Evolutionary conservation across 2,113 vertebrate genomes (phyloP).

Genomic region (Podarcis muralis): DNA sequence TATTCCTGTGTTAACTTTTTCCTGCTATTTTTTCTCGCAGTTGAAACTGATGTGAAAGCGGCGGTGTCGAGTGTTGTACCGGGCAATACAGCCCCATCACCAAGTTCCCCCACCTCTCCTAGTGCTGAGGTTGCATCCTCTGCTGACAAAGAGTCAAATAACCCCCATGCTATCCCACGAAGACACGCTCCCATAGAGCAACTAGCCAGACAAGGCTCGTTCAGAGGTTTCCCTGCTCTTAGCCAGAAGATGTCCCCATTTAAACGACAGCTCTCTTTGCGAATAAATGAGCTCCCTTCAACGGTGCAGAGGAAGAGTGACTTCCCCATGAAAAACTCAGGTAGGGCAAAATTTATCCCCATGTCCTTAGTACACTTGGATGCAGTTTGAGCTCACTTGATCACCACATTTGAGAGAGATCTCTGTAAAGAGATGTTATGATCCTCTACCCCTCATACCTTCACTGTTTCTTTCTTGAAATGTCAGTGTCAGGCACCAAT

Average conservation of each 20-base stretch:
- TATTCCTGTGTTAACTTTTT: conserved; percentile 53
- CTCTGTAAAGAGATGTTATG: background rate
- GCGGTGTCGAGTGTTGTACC: conserved; percentile 67
- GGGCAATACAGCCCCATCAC: conserved; percentile 70
- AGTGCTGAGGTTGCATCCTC: conserved; percentile 75
- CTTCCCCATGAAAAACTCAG: conserved; percentile 92
- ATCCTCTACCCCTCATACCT: background rate
- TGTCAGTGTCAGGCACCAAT: background rate
- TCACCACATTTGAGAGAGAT: background rate
- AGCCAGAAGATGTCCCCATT: conserved; percentile 98
- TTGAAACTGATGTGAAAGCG: conserved; percentile 83
- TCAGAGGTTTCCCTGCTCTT: conserved; percentile 94
- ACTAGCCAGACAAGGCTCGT: conserved; percentile 95
- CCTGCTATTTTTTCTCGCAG: conserved; percentile 62
- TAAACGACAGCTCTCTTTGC: conserved; percentile 93
- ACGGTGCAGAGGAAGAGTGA: conserved; percentile 95
- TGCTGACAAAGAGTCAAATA: conserved; percentile 79
- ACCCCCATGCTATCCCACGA: conserved; percentile 90
- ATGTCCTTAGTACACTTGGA: background rate
- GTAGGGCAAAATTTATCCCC: conserved; percentile 71
- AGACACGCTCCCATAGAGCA: conserved; percentile 93
- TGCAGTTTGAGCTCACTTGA: conserved; percentile 23
- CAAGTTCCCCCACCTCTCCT: conserved; percentile 86
- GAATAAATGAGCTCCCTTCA: conserved; percentile 96
- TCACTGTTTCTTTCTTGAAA: background rate